These are phyloP conservation scores for Rousettus leschenaultii DNA, from an alignment of 2,113 vertebrate genomes.

Conservation along the genomic window DNA sequence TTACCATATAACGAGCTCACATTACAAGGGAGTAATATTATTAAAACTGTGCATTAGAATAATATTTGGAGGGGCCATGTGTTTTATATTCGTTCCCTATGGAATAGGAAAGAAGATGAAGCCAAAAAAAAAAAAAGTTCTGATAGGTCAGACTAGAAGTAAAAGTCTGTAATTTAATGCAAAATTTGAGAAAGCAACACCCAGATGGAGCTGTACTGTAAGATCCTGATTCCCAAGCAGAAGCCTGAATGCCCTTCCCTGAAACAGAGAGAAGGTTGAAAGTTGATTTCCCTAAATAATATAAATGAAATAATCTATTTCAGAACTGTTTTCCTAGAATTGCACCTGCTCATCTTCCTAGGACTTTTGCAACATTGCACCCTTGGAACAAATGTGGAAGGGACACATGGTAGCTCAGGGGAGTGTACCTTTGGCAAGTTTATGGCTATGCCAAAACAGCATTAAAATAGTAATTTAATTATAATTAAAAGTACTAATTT, in stretches of 20 bases:
- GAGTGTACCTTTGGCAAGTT: background rate
- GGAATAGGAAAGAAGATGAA: background rate
- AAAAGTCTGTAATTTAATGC: background rate
- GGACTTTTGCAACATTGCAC: background rate
- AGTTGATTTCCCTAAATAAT: background rate
- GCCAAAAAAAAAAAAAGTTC: background rate
- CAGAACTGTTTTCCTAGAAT: background rate
- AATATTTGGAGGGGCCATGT: background rate
- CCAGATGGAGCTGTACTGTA: background rate
- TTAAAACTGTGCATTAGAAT: background rate
- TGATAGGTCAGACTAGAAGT: background rate
- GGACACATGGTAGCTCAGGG: background rate
- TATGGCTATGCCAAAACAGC: background rate
- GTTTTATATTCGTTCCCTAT: background rate
- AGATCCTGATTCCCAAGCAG: background rate
- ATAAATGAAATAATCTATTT: background rate
- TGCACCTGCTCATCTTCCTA: background rate
- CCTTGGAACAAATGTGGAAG: background rate
- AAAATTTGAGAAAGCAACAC: background rate
- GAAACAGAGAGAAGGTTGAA: background rate
- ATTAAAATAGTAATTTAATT: background rate
- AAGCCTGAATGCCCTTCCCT: background rate
- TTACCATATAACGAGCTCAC: background rate
- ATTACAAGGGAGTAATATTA: background rate
- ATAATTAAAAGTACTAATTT: background rate